Evolutionary conservation across 2,113 vertebrate genomes (phyloP).

Genomic region (Nothoprocta perdicaria): DNA sequence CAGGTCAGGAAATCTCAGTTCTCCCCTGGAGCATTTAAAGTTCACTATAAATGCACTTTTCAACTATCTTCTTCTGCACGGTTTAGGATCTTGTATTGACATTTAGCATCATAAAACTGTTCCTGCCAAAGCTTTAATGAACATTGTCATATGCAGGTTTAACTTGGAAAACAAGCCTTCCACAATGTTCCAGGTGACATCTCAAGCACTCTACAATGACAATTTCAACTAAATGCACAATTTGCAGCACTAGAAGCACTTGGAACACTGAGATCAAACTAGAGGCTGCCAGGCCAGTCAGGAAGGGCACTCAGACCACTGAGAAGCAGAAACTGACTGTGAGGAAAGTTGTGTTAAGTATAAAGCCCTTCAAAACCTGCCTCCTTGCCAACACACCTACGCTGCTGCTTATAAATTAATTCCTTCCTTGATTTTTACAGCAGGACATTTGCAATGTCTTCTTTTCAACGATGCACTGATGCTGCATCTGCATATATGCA

Average conservation of each 20-base stretch:
- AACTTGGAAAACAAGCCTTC: neutral
- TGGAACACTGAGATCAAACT: neutral
- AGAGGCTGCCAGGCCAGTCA: neutral
- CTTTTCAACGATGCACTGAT: neutral
- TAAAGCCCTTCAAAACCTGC: neutral
- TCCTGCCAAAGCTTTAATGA: neutral
- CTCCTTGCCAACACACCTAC: neutral
- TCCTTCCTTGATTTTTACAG: neutral
- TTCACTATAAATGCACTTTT: neutral
- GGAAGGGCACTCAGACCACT: neutral
- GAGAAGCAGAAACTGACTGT: neutral
- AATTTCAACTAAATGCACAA: neutral
- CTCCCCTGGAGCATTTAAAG: neutral
- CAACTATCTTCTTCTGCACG: neutral
- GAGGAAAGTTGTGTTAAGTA: neutral
- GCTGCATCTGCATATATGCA: neutral
- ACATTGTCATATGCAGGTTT: neutral
- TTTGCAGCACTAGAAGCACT: neutral
- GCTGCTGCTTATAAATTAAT: neutral
- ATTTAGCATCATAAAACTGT: neutral
- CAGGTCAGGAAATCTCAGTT: neutral
- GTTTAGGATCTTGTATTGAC: neutral
- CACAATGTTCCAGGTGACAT: neutral
- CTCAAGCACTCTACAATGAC: neutral
- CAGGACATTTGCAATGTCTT: neutral